Percentiles rank a stretch among this genome's conserved stretches.
These are phyloP conservation scores for Drosophila neutralis DNA, from an alignment of 2,888 invertebrate genomes.

Conservation along the genomic window DNA sequence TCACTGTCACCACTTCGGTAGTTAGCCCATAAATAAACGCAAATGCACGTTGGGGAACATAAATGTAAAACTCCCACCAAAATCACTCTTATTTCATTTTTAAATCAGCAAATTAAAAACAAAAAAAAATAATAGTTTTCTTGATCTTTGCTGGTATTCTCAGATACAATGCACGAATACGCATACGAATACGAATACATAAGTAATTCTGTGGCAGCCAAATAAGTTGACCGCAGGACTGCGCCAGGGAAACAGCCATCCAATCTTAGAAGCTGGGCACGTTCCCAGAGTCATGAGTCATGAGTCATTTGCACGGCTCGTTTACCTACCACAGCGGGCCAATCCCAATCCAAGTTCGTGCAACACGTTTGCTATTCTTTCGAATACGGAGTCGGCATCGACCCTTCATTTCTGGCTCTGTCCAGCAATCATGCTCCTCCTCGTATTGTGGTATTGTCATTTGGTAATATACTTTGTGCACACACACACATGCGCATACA, in stretches of 20 bases:
- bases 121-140: background rate
- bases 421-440: constrained; percentile 30
- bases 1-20: background rate
- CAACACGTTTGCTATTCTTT: constrained; percentile 44
- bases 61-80: background rate
- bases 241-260: background rate
- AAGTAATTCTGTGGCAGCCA: background rate
- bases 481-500: background rate
- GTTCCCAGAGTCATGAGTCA: constrained; percentile 23
- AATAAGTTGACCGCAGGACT: background rate
- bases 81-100: background rate
- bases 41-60: background rate
- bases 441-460: constrained; percentile 61
- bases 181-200: background rate
- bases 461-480: constrained; percentile 57
- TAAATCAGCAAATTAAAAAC: background rate
- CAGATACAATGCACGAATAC: background rate
- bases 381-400: constrained; percentile 25
- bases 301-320: constrained; percentile 27
- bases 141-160: background rate
- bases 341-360: constrained; percentile 23
- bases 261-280: constrained; percentile 22
- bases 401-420: background rate
- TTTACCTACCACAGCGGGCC: constrained; percentile 15
- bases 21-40: background rate